phyloP scores from a whole-genome alignment of 2,888 invertebrate genomes.

The Argynnis bischoffii region DNA sequence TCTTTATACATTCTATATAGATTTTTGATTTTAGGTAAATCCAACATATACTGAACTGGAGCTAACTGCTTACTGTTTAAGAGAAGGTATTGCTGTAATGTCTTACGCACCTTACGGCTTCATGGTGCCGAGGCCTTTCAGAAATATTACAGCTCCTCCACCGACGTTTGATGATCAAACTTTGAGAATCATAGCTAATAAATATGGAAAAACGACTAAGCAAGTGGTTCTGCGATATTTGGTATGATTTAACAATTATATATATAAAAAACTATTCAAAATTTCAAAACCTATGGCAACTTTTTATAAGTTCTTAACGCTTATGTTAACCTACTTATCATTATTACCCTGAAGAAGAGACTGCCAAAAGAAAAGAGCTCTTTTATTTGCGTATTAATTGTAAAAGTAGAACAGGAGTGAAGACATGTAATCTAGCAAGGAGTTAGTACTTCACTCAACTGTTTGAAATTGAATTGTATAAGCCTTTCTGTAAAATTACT shows the following conservation, averaged over 20 bases:
- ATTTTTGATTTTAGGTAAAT: slow-evolving; percentile 14
- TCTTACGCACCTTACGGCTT: slow-evolving; percentile 25
- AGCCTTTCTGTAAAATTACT: too few relatives aligned
- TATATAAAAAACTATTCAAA: not conserved
- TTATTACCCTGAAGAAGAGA: too few relatives aligned
- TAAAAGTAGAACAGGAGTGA: too few relatives aligned
- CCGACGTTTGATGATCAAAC: slow-evolving; percentile 48
- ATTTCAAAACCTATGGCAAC: not conserved
- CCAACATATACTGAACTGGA: slow-evolving; percentile 25
- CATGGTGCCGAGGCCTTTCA: slow-evolving; percentile 21
- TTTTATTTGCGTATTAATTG: too few relatives aligned
- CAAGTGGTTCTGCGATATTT: slow-evolving; percentile 85
- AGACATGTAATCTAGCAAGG: too few relatives aligned
- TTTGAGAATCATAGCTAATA: slow-evolving; percentile 80
- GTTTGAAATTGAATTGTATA: too few relatives aligned
- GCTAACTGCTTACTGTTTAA: slow-evolving; percentile 25
- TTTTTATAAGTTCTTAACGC: not conserved
- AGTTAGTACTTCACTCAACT: too few relatives aligned
- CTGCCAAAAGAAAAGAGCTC: too few relatives aligned
- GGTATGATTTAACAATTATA: slow-evolving; percentile 60
- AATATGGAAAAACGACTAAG: slow-evolving; percentile 84
- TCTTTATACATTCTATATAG: not conserved
- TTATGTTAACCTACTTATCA: not conserved
- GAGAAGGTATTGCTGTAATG: slow-evolving; percentile 22
- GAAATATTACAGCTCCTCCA: slow-evolving; percentile 1